Evolutionary conservation across 2,888 invertebrate species (phyloP).

Genomic region (Tillus elongatus): DNA sequence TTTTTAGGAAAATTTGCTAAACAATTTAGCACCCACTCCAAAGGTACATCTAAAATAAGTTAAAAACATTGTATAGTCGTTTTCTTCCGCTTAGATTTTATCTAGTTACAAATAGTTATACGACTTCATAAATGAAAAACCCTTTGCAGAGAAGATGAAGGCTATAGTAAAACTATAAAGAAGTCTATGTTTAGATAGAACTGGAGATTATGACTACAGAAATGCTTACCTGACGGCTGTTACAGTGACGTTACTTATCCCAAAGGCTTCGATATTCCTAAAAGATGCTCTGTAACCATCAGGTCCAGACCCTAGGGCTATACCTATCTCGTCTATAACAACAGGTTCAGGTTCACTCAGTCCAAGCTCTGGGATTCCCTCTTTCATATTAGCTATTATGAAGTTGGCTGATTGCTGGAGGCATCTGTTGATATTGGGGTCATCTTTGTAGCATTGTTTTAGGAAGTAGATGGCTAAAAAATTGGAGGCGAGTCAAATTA

Average conservation of each 20-base stretch:
- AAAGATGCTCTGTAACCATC: slow-evolving; percentile 77
- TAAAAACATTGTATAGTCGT: no score
- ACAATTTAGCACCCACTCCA: no score
- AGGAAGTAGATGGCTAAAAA: slow-evolving; percentile 56
- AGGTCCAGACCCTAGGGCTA: slow-evolving; percentile 69
- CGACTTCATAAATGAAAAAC: no score
- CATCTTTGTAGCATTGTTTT: slow-evolving; percentile 61
- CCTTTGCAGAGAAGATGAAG: no score
- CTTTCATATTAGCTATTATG: slow-evolving; percentile 59
- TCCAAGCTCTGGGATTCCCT: slow-evolving; percentile 66
- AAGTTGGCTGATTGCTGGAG: slow-evolving; percentile 65
- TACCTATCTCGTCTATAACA: slow-evolving; percentile 72
- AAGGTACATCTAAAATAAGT: no score
- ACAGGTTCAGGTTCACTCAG: slow-evolving; percentile 68
- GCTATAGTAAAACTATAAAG: no score
- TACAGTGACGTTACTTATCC: slow-evolving; percentile 71
- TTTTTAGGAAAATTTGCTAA: no score
- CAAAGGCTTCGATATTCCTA: slow-evolving; percentile 69
- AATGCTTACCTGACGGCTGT: slow-evolving; percentile 68
- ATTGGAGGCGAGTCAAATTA: neutral
- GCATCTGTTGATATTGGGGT: slow-evolving; percentile 64
- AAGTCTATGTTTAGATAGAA: no score
- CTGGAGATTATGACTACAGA: no score
- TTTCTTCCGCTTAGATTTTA: no score
- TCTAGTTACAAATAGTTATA: no score